Base-by-base conservation (phyloP, 2,113 vertebrate genomes). In the Aix galericulata region DNA sequence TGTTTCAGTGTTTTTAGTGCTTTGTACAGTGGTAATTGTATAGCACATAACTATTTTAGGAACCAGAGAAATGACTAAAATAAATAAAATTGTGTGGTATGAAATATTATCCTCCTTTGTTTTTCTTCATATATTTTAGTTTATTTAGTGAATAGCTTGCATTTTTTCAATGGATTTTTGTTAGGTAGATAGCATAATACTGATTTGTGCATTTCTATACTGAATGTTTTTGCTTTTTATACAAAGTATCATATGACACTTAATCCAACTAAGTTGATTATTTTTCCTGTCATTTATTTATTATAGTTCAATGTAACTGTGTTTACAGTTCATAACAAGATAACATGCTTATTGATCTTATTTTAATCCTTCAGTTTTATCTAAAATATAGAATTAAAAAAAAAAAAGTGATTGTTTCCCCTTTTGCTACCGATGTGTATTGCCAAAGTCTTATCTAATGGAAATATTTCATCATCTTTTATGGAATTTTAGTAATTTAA, bases 231-330 rank as follows among this genome's bases (percentile, higher is more conserved):
- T 87, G 56, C 55, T 64, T 96, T 91, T 82, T 85, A 50, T 48
- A 56, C 4, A 8, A 94, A 68, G 27, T 84, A 86, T 88, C 88
- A 29, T 73, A 44, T 94, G 53, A 88, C 80, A 84, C 17, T 86
- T 73, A 80, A 52, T 81, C 16, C 53, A 82, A 27, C 9, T 26
- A 81, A 78, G 72, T 38, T 88, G 82, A 90, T 84, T 94, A 83
- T 95, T 94, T 95, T 67, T 83, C 27, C n/a, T 75, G 44, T 44
- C 56, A 82, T 91, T 94, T 85, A 72, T 91, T 91, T 96, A 40
- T 88, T 91, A 77, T 74, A 84, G 16, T 52, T 89, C 44, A 77
- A 15, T 74, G 79, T 89, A 38, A 66, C 26, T 77, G 50, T 87
- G 48, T 77, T 75, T 75, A 66, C 5, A 63, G 36, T 81, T 89